Base-by-base conservation (phyloP, 2,797 vertebrate genomes). In the Aselliscus stoliczkanus region DNA sequence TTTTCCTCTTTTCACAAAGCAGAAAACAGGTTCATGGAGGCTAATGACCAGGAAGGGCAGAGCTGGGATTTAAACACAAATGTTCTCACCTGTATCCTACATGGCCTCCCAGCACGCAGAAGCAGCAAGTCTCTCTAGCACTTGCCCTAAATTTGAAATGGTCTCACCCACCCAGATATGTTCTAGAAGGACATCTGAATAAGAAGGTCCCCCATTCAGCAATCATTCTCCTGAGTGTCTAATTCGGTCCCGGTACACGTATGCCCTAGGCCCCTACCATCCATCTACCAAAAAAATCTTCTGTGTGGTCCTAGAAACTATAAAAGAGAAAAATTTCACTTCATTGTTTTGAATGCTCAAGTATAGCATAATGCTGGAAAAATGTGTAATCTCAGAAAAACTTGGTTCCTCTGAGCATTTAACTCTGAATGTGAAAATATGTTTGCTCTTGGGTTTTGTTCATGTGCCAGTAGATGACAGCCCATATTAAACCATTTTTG, bases 381-480 rank as follows among this genome's bases (percentile, higher is more conserved):
- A 97, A 93, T 96, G 94, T 69, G 83, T 88, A 56, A 62, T 83
- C 88, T 97, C 96, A 90, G 88, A 70, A 88, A 84, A 94, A 85
- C 77, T 23, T 44, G 10, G 60, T 37, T 88, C 90, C 93, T 92
- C 82, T 37, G 92, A 90, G 97, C 73, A 88, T 69, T 87, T 15
- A 47, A 58, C 67, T 44, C 20, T 34, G 62, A 90, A 77, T 56
- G 52, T 80, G 90, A 81, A 75, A 83, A 93, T 47, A 75, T 47
- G 73, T 87, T 77, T 85, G 77, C 52, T 11, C 54, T 10, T 1
- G 52, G 52, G 31, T 50, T 69, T 56, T n/a, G 39, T 18, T 69
- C 44, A 0, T 6, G 4, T 2, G 90, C 75, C 86, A 94, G 67
- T 0, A 39, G 95, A 90, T 34, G 69, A 95, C 72, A 13, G 80